Evolutionary conservation across 1,140 invertebrate genomes (phyloP).

Genomic region (Physella acuta): DNA sequence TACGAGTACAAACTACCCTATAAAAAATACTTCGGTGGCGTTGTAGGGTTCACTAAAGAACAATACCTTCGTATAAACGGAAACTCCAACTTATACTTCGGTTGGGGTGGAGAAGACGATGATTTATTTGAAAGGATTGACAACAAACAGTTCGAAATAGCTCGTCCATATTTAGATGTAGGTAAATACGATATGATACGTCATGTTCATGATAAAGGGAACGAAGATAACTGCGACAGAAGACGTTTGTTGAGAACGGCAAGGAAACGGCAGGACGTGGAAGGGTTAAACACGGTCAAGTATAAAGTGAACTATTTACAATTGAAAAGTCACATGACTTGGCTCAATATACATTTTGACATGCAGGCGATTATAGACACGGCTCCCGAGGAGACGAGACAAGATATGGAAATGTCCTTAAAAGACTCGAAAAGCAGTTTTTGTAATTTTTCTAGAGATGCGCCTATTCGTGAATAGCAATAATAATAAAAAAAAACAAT

Average conservation of each 20-base stretch:
- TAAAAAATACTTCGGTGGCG: slow-evolving; percentile 77
- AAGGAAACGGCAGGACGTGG: slow-evolving; percentile 1
- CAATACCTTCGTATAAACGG: slow-evolving; percentile 80
- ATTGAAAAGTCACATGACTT: slow-evolving; percentile 1
- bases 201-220: neutral
- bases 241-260: slow-evolving; percentile 2
- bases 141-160: slow-evolving; percentile 1
- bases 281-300: neutral
- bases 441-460: neutral
- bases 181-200: slow-evolving; percentile 11
- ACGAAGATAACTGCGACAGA: slow-evolving; percentile 10
- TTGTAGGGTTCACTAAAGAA: slow-evolving; percentile 63
- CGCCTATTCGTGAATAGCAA: slow-evolving; percentile 3
- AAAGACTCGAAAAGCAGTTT: neutral
- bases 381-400: neutral
- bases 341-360: slow-evolving; percentile 1
- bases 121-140: slow-evolving; percentile 3
- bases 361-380: neutral
- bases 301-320: neutral
- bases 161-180: neutral
- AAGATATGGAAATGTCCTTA: neutral
- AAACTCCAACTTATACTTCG: slow-evolving; percentile 85
- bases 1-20: slow-evolving; percentile 73
- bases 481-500: neutral
- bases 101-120: slow-evolving; percentile 66